phyloP scores from a whole-genome alignment of 2,797 vertebrate species.

The Rhabdophis nuchalis region DNA sequence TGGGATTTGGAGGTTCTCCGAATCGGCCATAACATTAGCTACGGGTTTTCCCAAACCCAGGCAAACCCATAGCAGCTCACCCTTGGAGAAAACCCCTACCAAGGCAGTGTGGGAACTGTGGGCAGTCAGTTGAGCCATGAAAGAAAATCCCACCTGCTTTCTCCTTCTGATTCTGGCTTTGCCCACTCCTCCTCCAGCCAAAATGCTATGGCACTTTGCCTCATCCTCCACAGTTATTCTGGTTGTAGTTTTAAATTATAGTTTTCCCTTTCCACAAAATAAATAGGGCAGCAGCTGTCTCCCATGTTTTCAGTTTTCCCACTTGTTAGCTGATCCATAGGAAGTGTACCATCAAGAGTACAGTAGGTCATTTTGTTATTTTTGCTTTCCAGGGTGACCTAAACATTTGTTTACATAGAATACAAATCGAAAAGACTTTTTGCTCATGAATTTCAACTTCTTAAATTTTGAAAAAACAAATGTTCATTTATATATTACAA shows the following conservation, averaged over 20 bases:
- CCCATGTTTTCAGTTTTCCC: neutral
- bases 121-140: neutral
- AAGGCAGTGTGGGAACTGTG: neutral
- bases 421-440: neutral
- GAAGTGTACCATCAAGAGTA: neutral
- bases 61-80: too few species aligned
- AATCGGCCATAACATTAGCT: too few species aligned
- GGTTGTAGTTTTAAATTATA: neutral
- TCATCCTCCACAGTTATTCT: neutral
- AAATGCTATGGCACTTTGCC: neutral
- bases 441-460: neutral
- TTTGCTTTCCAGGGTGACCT: neutral
- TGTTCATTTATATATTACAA: neutral
- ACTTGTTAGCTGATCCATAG: neutral
- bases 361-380: neutral
- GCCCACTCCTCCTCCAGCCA: neutral
- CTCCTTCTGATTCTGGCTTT: neutral
- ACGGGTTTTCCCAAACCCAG: too few species aligned
- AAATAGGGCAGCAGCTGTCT: neutral
- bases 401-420: neutral
- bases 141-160: neutral
- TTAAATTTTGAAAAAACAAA: neutral
- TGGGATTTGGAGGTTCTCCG: too few species aligned
- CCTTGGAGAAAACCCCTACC: too few species aligned
- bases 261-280: neutral